phyloP scores from a whole-genome alignment of 2,113 vertebrate genomes.

The Dinomys branickii region DNA sequence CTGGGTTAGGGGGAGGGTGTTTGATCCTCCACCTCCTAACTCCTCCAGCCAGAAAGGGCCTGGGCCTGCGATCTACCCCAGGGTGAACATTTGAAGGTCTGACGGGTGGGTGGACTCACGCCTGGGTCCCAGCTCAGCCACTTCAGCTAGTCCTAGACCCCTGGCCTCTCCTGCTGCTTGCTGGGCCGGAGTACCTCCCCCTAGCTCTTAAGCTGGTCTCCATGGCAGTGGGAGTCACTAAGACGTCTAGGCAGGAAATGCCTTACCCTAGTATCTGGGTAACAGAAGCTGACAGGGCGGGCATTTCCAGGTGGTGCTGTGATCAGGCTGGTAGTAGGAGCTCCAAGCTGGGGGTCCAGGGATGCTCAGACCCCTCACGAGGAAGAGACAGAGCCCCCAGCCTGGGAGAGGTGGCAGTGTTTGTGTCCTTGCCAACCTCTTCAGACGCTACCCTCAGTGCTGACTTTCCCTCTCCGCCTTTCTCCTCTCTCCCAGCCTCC shows the following conservation, averaged over 20 bases:
- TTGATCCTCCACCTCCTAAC: not conserved
- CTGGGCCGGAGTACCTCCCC: not conserved
- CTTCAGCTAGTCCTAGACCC: not conserved
- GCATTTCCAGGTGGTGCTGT: not conserved
- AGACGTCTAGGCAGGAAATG: constrained; percentile 59
- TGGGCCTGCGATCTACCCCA: not conserved
- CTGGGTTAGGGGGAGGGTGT: not conserved
- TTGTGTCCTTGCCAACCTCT: not conserved
- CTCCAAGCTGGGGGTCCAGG: not conserved
- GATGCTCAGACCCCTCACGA: not conserved
- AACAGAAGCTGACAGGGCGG: not conserved
- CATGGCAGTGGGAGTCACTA: constrained; percentile 40
- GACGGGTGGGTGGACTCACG: not conserved
- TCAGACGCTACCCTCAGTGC: not conserved
- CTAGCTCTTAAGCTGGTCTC: constrained; percentile 56
- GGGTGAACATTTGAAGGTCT: not conserved
- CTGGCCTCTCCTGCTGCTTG: not conserved
- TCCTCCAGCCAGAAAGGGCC: not conserved
- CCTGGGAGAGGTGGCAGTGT: too few relatives aligned
- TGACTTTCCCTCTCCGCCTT: not conserved
- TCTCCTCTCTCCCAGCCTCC: not conserved
- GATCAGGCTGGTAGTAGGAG: not conserved
- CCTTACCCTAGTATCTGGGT: constrained; percentile 33
- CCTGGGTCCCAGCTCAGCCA: not conserved
- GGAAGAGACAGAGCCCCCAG: not conserved